Base-by-base conservation (phyloP, 2,113 vertebrate genomes). In the Catharus fuscescens region DNA sequence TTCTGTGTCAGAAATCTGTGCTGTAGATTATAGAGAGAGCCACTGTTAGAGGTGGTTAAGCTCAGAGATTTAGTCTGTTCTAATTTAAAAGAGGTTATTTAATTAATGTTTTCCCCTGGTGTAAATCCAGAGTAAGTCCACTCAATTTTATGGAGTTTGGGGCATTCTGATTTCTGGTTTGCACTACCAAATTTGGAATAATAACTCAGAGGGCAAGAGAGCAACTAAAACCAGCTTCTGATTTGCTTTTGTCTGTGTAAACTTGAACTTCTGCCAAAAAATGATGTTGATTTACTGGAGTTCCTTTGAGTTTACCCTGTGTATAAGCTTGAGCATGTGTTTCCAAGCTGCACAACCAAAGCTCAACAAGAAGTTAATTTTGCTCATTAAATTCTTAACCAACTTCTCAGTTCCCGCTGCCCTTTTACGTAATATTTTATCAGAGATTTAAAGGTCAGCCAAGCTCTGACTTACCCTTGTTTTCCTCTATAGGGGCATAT, bases 401-500 rank as follows among this genome's bases (percentile, higher is more conserved):
- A 56, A 61, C 47, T 28, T 91, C 42, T 81, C 34, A n/a, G 57
- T 88, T 91, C 90, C 64, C 93, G 54, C 45, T 88, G 80, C 57
- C 36, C 80, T 95, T 95, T 97, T 94, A 95, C 6, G 3, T 95
- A 93, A 94, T 88, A 53, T 91, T 96, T 94, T 97, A 83, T 91
- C 83, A 91, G 78, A 88, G 56, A 92, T 93, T 96, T 95, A 95
- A 97, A 96, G 95, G 95, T 96, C 93, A 97, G 90, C 91, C 91
- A 96, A 95, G 72, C 86, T 91, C 47, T 93, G 88, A 92, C 93
- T 82, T 95, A 71, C 12, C 16, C 54, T 47, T 90, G 38, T 91
- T 95, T 96, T 95, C 83, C 80, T 93, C 54, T 44, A 4, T 88
- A 61, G 60, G 64, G 65, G n/a, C 80, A 57, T 64, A 71, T 77